Conservation (phyloP, 2,888 invertebrate species). For the Megalurothrips usitatus region DNA sequence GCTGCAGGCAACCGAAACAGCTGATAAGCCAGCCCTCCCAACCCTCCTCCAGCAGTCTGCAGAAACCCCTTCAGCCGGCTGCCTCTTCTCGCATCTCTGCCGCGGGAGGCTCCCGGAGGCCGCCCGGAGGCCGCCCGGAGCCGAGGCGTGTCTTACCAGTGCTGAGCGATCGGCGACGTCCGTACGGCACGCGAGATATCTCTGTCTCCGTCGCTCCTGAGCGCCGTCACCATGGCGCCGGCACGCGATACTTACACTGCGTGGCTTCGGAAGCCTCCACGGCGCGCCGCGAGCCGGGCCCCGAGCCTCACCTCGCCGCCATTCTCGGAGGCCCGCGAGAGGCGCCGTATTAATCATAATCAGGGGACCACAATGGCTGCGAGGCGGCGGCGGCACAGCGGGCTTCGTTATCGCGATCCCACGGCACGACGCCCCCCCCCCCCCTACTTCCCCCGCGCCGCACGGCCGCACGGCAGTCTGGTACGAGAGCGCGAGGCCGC, state of each 20-base stretch:
- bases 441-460: not conserved
- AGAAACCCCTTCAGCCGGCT: no score
- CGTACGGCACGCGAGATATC: no score
- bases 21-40: not conserved
- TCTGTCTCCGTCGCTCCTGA: no score
- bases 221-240: no score
- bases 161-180: not conserved
- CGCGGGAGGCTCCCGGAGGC: no score
- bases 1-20: not conserved
- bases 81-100: no score
- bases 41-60: no score
- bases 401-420: not conserved
- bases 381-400: not conserved
- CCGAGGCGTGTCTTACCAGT: not conserved
- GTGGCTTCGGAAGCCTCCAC: no score
- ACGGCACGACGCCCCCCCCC: not conserved
- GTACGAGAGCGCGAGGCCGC: no score
- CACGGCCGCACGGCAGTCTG: not conserved
- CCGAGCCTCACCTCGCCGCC: not conserved
- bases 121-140: not conserved
- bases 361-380: not conserved
- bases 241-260: no score
- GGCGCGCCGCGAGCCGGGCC: not conserved
- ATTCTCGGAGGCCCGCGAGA: not conserved
- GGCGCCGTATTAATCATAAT: not conserved